Percentiles rank a stretch among this genome's conserved stretches.
phyloP scores from a whole-genome alignment of 2,113 vertebrate genomes.

The Zapornia atra region DNA sequence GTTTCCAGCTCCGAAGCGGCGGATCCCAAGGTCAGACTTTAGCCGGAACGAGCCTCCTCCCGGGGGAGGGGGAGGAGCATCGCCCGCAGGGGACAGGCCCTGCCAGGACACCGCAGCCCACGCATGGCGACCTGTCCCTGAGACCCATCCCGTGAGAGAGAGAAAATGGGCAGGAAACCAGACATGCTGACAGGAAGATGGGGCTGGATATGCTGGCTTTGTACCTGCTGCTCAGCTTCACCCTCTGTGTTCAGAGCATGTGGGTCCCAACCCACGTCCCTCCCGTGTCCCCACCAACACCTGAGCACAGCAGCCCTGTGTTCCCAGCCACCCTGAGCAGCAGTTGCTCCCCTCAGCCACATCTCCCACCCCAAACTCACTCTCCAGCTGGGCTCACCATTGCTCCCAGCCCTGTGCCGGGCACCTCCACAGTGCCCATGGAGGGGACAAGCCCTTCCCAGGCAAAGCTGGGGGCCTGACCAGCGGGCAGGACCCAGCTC shows the following conservation, averaged over 20 bases:
- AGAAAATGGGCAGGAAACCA: not conserved
- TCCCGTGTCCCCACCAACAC: accelerated
- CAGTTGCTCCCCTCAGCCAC: accelerated
- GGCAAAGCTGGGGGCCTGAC: not conserved
- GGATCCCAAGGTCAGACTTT: not conserved
- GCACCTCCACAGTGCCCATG: not conserved
- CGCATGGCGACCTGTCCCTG: accelerated
- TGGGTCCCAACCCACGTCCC: not conserved
- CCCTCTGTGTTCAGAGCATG: not conserved
- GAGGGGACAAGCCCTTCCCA: too few species aligned
- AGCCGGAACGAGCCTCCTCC: not conserved
- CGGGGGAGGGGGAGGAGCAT: too few species aligned
- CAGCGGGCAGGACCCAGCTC: not conserved
- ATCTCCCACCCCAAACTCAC: not conserved
- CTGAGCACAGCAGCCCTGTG: accelerated
- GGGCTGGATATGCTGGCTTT: accelerated
- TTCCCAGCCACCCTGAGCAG: accelerated
- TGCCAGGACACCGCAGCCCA: accelerated
- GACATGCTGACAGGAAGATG: not conserved
- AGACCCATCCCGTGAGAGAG: not conserved
- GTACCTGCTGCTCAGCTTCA: not conserved
- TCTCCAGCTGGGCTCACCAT: accelerated
- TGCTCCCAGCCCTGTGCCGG: accelerated
- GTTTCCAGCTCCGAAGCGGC: not conserved
- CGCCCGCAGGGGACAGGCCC: not conserved